Evolutionary conservation across 2,888 invertebrate species (phyloP).

Genomic region (Amphipyra berbera): DNA sequence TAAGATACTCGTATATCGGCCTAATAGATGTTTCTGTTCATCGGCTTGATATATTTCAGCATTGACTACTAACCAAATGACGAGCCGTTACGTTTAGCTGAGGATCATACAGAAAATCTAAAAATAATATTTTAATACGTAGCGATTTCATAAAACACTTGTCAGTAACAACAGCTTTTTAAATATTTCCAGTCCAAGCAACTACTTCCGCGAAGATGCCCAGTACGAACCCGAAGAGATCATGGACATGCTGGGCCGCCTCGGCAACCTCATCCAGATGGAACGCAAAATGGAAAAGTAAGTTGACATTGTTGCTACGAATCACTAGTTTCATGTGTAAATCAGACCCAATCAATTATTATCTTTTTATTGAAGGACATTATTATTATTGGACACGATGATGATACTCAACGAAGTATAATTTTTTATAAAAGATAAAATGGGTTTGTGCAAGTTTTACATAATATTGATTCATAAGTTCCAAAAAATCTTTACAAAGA

Average conservation of each 20-base stretch:
- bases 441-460: too few relatives aligned
- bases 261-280: conserved; percentile 93
- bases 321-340: background rate
- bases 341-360: too few relatives aligned
- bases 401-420: background rate
- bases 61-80: too few relatives aligned
- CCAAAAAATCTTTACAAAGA: too few relatives aligned
- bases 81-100: too few relatives aligned
- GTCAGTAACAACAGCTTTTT: background rate
- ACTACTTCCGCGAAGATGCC: conserved; percentile 90
- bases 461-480: too few relatives aligned
- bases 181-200: conserved; percentile 74
- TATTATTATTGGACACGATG: background rate
- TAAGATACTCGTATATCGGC: too few relatives aligned
- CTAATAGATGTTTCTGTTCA: too few relatives aligned
- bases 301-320: conserved; percentile 71
- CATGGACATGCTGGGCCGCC: conserved; percentile 93
- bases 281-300: conserved; percentile 95
- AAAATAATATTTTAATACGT: too few relatives aligned
- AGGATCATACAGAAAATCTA: too few relatives aligned
- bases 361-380: too few relatives aligned
- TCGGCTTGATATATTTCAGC: too few relatives aligned
- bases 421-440: background rate
- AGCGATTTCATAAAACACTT: background rate
- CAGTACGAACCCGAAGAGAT: conserved; percentile 95